Base-by-base conservation (phyloP, 2,113 vertebrate genomes). In the Oncorhynchus clarkii region DNA sequence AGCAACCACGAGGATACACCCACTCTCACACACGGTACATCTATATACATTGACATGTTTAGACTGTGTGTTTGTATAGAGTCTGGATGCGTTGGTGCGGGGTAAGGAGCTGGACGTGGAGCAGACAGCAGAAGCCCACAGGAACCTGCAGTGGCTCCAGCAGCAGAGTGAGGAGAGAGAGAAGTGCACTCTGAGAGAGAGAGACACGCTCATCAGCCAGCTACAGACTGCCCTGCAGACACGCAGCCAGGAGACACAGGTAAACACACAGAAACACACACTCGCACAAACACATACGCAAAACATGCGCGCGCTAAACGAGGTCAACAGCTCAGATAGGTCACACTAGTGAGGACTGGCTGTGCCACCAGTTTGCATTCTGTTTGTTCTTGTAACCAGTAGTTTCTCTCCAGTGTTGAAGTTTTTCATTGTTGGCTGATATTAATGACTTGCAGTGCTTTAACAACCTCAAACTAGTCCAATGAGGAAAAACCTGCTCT, bases 41-140 rank as follows among this genome's bases (percentile, higher is more conserved):
- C 51, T 39, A 60, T 4, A 14, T 12, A 74, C 34, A 74, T 1
- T 54, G 51, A 3, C 2, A 1, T 54, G 14, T 5, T 18, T 54
- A 5, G 18, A 3, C 16, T 45, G 2, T 45, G 11, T 18, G 5
- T 31, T 18, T 67, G 26, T 48, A 14, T 78, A 99, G 97, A 96
- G 95, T 85, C 88, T 98, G 92, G 96, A 98, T 54, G 91, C 90
- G 67, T 89, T 98, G 71, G 86, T 97, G 88, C 95, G 94, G 75
- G 90, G 93, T 64, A 98, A 95, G 89, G 94, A 95, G 65, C 87
- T 98, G 89, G 96, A 99, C 90, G 83, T 97, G 73, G 96, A 99
- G 80, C 96, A 96, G 81, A 85, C 94, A 0, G 92, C 94, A 0
- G 90, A 95, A 78, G 93, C 92, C 76, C 95, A 94, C 84, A 94